Conservation (phyloP, 2,113 vertebrate species). For the Patagioenas fasciata region DNA sequence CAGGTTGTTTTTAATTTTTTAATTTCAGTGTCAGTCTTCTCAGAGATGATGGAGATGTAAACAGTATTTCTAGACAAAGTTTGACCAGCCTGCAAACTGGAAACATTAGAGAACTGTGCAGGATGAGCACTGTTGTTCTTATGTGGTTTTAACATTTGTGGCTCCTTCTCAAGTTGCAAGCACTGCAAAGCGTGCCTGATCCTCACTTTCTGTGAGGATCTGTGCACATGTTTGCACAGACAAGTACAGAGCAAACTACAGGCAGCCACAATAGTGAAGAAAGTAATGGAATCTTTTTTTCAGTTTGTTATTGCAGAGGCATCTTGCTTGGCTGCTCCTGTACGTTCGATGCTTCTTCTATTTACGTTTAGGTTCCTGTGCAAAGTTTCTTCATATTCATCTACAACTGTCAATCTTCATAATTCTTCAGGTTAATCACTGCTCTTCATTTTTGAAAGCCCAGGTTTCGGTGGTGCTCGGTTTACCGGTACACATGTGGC, state of each 20-base stretch:
- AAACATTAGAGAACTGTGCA: background rate
- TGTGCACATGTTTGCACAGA: background rate
- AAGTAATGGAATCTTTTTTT: background rate
- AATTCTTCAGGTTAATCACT: background rate
- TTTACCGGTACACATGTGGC: background rate
- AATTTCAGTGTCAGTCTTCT: conserved; percentile 9
- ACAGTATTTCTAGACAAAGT: background rate
- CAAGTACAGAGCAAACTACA: background rate
- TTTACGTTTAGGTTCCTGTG: background rate
- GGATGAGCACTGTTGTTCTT: background rate
- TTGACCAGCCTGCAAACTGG: background rate
- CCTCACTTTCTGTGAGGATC: background rate
- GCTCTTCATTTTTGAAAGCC: background rate
- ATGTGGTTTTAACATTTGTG: background rate
- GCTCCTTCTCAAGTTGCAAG: background rate
- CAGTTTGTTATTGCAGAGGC: background rate
- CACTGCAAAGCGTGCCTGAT: background rate
- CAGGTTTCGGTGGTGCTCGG: background rate
- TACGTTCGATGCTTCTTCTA: background rate
- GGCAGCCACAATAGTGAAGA: background rate
- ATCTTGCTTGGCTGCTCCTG: background rate
- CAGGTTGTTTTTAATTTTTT: background rate
- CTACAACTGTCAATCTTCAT: background rate
- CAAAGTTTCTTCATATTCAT: background rate
- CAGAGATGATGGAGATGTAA: background rate